A percentile compares a stretch with the other conserved stretches of the same genome.
These are phyloP conservation scores for Quadriops clusia DNA, from an alignment of 2,888 invertebrate genomes.

Conservation along the genomic window DNA sequence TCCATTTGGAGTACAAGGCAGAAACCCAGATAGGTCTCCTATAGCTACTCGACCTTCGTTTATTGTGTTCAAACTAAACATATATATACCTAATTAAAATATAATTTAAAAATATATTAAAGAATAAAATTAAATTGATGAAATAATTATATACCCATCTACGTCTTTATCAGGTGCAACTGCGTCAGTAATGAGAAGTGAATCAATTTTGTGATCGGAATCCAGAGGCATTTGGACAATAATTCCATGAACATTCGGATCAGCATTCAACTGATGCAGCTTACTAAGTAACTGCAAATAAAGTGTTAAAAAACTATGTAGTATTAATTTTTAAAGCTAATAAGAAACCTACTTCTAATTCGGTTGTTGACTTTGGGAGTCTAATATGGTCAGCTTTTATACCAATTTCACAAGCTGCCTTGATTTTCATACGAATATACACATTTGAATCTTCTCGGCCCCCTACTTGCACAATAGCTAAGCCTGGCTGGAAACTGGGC, in stretches of 20 bases:
- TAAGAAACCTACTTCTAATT: slow-evolving; percentile 50
- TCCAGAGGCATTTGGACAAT: slow-evolving; percentile 96
- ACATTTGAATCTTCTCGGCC: slow-evolving; percentile 95
- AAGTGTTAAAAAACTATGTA: slow-evolving; percentile 2
- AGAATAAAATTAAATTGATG: neutral
- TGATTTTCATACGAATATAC: slow-evolving; percentile 93
- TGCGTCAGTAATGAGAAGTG: slow-evolving; percentile 74
- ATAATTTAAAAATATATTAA: slow-evolving; percentile 5
- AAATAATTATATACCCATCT: slow-evolving; percentile 58
- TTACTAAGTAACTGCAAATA: slow-evolving; percentile 53
- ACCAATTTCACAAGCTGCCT: slow-evolving; percentile 84
- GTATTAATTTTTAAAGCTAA: neutral
- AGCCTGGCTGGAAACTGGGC: slow-evolving; percentile 56
- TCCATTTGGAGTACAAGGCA: slow-evolving; percentile 95
- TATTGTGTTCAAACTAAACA: slow-evolving; percentile 62
- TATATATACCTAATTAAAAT: slow-evolving; percentile 4
- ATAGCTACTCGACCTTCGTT: slow-evolving; percentile 89
- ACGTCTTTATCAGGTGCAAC: slow-evolving; percentile 89
- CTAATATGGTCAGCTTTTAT: slow-evolving; percentile 70
- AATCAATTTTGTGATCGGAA: slow-evolving; percentile 67
- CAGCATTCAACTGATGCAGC: slow-evolving; percentile 67
- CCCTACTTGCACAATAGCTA: slow-evolving; percentile 94
- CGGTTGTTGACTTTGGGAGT: slow-evolving; percentile 67
- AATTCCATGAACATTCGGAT: slow-evolving; percentile 81
- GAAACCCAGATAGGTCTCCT: slow-evolving; percentile 78